Evolutionary conservation across 1,140 invertebrate genomes (phyloP), one percentile per base, ranked within the genome.

Genomic region (Brachionus plicatilis): DNA sequence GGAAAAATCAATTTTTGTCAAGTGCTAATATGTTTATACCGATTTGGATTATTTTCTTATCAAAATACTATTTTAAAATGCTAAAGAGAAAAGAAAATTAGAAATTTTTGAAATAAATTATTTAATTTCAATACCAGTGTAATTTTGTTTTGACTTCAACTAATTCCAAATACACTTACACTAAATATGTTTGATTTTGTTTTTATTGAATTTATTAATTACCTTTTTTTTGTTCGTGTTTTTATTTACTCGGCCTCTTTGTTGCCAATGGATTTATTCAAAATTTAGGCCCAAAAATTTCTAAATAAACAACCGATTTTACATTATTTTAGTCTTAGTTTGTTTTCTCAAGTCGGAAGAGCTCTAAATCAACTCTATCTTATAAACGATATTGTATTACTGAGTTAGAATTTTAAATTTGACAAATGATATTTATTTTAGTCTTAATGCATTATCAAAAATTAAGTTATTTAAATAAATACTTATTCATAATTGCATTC

Each of bases 31-130:
- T 37, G 33, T 37, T 37, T 37, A 37, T 37, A 37, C 33, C 33
- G 5, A 37, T n/a, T 53, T 53, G 4, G 47, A 53, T 20, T 20
- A 60, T 60, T 60, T 60, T 60, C 17, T 24, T 27, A 20, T 60
- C 53, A 60, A 60, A 60, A 60, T 27, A n/a, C 6, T 60, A 60
- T 60, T 60, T 47, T 24, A 60, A 60, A 60, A 60, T 60, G 17
- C 53, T 60, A 60, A 60, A 60, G 17, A 24, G 47, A 14, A 56
- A 37, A 68, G 12, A 41, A 68, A 68, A 68, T 68, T 68, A 68
- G 66, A 68, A 68, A 33, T 68, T 68, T 72, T 72, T 14, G 37
- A 72, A 72, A 72, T 72, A 72, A 72, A 72, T 72, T 41, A 72
- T 72, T 72, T 43, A 72, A 17, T 43, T 72, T 72, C 27, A 41